A percentile compares a stretch with the other conserved stretches of the same genome.
These are phyloP conservation scores for Acinonyx jubatus DNA, from an alignment of 2,113 vertebrate genomes.

Conservation along the genomic window DNA sequence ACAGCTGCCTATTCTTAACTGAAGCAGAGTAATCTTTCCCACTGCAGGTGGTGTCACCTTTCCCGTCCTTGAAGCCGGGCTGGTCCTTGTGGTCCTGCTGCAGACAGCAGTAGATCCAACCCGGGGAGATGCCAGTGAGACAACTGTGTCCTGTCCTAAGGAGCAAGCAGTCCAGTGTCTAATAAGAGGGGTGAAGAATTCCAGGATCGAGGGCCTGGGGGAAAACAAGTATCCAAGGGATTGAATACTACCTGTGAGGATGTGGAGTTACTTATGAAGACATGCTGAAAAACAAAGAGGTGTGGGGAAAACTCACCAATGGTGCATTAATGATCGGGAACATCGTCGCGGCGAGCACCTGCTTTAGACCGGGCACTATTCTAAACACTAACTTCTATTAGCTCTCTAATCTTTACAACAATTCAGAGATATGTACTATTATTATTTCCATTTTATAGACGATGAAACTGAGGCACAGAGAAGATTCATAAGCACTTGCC, in stretches of 20 bases:
- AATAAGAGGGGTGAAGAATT: not conserved
- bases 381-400: not conserved
- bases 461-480: not conserved
- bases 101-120: not conserved
- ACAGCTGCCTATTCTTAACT: not conserved
- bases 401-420: not conserved
- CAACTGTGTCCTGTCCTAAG: not conserved
- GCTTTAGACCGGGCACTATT: not conserved
- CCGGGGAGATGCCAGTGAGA: not conserved
- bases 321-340: not conserved
- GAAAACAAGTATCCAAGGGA: not conserved
- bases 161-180: not conserved
- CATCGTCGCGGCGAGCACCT: not conserved
- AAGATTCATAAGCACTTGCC: not conserved
- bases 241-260: not conserved
- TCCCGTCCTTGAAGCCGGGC: not conserved
- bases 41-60: not conserved
- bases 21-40: not conserved
- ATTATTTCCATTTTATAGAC: not conserved
- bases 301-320: not conserved
- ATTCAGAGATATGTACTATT: not conserved
- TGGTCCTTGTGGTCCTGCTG: not conserved
- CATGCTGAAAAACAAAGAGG: not conserved
- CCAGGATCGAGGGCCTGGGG: not conserved
- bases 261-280: not conserved